Percentiles rank a stretch among this genome's conserved stretches.
phyloP scores from a whole-genome alignment of 2,797 vertebrate genomes.

The Pterois miles region DNA sequence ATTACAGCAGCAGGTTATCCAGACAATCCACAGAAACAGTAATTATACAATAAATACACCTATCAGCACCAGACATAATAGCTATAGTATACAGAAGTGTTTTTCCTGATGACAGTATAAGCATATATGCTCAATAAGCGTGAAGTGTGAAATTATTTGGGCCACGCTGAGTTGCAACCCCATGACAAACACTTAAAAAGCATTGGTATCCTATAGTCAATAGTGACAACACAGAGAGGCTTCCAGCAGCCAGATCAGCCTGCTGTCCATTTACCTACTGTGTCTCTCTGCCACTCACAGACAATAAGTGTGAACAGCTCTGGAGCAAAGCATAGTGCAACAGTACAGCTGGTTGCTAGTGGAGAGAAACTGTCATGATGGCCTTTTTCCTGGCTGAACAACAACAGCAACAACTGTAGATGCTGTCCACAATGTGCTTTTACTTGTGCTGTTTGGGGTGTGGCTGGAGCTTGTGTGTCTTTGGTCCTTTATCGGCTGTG shows the following conservation, averaged over 20 bases:
- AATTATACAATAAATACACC: too few relatives aligned
- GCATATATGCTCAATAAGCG: background rate
- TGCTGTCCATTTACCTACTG: background rate
- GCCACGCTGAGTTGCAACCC: background rate
- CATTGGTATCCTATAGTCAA: background rate
- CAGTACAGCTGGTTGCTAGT: conserved; percentile 3
- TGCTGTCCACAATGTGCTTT: conserved; percentile 1
- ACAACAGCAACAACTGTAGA: conserved; percentile 3
- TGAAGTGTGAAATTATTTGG: background rate
- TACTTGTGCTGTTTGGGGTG: conserved; percentile 6
- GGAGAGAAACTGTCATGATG: background rate
- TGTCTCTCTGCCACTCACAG: conserved; percentile 3
- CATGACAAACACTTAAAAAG: background rate
- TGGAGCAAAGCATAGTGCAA: conserved; percentile 1
- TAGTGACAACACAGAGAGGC: conserved; percentile 42
- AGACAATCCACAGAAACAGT: too few relatives aligned
- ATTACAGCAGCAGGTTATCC: too few relatives aligned
- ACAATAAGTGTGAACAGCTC: conserved; percentile 10
- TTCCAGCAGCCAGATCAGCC: conserved; percentile 51
- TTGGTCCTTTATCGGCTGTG: background rate
- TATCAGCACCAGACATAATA: too few relatives aligned
- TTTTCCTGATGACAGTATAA: background rate
- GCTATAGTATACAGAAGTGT: too few relatives aligned
- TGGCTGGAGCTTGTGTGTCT: conserved; percentile 3
- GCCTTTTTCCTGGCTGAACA: background rate